phyloP scores from a whole-genome alignment of 2,888 invertebrate species.

The Acrocera orbiculus region DNA sequence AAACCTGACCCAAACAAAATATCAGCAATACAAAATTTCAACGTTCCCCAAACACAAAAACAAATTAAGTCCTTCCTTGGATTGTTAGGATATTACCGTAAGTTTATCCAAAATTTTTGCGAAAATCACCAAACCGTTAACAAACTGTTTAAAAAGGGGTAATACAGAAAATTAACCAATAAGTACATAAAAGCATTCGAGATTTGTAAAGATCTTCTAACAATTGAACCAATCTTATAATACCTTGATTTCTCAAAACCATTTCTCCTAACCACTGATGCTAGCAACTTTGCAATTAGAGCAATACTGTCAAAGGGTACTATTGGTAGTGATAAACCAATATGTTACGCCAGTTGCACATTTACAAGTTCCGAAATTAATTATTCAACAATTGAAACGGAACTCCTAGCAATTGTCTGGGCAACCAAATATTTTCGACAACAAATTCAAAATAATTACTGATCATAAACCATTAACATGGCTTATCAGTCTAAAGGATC shows the following conservation, averaged over 20 bases:
- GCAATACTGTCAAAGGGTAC: not conserved
- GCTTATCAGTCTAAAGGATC: not conserved
- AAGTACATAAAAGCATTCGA: not conserved
- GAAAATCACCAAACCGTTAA: not conserved
- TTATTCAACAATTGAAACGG: not conserved
- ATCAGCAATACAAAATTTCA: constrained; percentile 13
- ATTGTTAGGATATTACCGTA: constrained; percentile 11
- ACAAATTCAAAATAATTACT: not conserved
- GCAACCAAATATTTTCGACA: not conserved
- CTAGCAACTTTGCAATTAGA: not conserved
- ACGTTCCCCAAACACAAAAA: constrained; percentile 13
- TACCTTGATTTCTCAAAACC: not conserved
- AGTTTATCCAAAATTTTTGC: constrained; percentile 1
- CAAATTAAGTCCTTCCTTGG: constrained; percentile 15
- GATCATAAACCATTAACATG: not conserved
- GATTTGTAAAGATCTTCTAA: not conserved
- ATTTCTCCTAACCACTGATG: not conserved
- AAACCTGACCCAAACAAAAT: constrained; percentile 18
- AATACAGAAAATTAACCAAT: not conserved
- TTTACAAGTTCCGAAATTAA: not conserved
- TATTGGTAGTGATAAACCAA: not conserved
- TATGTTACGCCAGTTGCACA: not conserved
- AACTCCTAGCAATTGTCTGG: not conserved
- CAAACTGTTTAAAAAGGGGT: not conserved
- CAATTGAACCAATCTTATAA: not conserved